Evolutionary conservation across 1,140 invertebrate genomes (phyloP), one percentile per base, ranked within the genome.

Genomic region (Hyles euphorbiae): DNA sequence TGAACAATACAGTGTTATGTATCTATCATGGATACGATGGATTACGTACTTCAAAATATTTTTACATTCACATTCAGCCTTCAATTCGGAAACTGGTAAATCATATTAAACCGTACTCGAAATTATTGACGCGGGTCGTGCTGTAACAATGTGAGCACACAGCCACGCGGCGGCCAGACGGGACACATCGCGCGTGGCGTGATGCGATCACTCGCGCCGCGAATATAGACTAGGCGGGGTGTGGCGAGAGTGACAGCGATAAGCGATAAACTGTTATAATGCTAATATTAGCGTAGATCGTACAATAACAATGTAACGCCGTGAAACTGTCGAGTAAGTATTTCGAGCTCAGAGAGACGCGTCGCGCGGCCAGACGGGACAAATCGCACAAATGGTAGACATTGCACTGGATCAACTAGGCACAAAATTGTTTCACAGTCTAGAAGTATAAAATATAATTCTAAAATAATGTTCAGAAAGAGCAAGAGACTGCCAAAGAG

Each of bases 271-370:
- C 36, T 5, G 1, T 40, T 40, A 22, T 22, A 22, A 22, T 22
- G 22, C 0, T 22, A 22, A 22, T 40, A 40, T 40, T 40, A 2
- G 2, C 36, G 53, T 47, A 33, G 9, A 40, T 43, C 40, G 47
- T 43, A 36, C 48, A 51, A 46, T 54, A 54, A 40, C 56, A 64
- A 40, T 40, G 36, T 40, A 40, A 40, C 8, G 36, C 5, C 8
- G 1, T 22, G 57, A 68, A 72, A 69, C 65, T 69, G 67, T 69
- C 66, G 67, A 67, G 61, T 72, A 69, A 72, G 63, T 72, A 72
- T 72, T 67, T 64, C 53, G 58, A 47, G 46, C 67, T 65, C 67
- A 65, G 44, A 47, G 40, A 34, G 34, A 40, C 5, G 4, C 36
- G 36, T 1, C 22, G 22, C 22, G 36, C 22, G 36, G 2, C 47